Percentiles rank a stretch among this genome's conserved stretches.
phyloP scores from a whole-genome alignment of 2,113 vertebrate genomes.

The Silurus meridionalis region DNA sequence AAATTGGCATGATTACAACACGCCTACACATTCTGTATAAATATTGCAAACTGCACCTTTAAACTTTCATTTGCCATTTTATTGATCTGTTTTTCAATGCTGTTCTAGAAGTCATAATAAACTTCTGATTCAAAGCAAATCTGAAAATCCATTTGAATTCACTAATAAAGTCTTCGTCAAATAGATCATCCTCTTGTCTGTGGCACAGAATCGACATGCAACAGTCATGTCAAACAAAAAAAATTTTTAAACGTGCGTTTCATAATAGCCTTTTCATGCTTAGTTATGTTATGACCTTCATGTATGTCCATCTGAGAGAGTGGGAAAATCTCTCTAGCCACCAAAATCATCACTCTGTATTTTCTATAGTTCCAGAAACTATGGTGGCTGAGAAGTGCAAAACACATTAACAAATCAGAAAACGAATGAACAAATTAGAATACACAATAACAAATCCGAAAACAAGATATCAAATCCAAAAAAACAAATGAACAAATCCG shows the following conservation, averaged over 20 bases:
- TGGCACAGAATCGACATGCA: not conserved
- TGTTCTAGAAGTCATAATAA: not conserved
- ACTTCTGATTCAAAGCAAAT: not conserved
- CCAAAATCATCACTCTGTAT: not conserved
- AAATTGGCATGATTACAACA: not conserved
- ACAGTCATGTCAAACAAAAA: not conserved
- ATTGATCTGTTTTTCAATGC: not conserved
- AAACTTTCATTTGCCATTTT: not conserved
- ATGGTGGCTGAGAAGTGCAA: no score
- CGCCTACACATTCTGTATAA: not conserved
- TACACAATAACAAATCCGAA: no score
- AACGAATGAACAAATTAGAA: no score
- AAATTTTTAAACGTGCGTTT: not conserved
- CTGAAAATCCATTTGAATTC: not conserved
- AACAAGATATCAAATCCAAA: no score
- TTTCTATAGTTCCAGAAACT: not conserved
- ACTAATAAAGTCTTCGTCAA: not conserved
- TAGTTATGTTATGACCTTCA: not conserved
- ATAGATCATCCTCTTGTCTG: not conserved
- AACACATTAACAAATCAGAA: no score
- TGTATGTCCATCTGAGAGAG: not conserved
- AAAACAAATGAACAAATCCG: no score
- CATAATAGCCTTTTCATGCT: not conserved
- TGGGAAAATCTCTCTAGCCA: not conserved
- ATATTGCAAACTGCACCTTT: not conserved